phyloP scores from a whole-genome alignment of 2,888 invertebrate species.

The Callyntrura guangdongensis region DNA sequence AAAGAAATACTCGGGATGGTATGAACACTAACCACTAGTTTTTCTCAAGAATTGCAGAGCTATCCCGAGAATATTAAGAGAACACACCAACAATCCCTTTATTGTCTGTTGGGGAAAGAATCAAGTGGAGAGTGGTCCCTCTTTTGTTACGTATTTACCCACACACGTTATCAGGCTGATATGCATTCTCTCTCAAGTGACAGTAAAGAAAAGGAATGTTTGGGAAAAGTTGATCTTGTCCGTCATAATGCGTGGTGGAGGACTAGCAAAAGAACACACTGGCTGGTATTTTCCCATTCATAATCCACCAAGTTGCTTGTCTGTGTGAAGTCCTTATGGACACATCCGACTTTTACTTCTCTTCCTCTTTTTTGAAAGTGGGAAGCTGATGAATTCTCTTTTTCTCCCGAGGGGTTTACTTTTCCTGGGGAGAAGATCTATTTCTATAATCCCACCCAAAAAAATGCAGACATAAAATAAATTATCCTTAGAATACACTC shows the following conservation, averaged over 20 bases:
- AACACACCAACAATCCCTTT: conserved; percentile 72
- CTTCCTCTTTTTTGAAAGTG: neutral
- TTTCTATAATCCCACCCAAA: neutral
- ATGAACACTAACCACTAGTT: neutral
- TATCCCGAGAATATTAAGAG: conserved; percentile 73
- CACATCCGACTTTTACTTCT: neutral
- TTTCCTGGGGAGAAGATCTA: conserved; percentile 6
- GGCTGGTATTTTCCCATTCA: neutral
- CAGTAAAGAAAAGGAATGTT: neutral
- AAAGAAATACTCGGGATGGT: neutral
- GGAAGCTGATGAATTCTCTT: conserved; percentile 63
- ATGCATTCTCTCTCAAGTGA: neutral
- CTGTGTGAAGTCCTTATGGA: neutral
- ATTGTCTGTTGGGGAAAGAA: conserved; percentile 7
- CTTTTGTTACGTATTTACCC: neutral
- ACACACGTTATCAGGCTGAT: neutral
- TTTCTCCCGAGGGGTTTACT: neutral
- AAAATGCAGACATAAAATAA: neutral
- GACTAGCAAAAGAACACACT: conserved; percentile 12
- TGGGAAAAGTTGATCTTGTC: conserved; percentile 4
- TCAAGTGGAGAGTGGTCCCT: neutral
- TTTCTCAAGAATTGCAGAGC: conserved; percentile 51
- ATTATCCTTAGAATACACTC: neutral
- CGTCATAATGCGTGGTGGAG: neutral
- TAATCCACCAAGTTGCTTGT: neutral